Conservation (phyloP, 2,113 vertebrate species). For the Vanacampus margaritifer region DNA sequence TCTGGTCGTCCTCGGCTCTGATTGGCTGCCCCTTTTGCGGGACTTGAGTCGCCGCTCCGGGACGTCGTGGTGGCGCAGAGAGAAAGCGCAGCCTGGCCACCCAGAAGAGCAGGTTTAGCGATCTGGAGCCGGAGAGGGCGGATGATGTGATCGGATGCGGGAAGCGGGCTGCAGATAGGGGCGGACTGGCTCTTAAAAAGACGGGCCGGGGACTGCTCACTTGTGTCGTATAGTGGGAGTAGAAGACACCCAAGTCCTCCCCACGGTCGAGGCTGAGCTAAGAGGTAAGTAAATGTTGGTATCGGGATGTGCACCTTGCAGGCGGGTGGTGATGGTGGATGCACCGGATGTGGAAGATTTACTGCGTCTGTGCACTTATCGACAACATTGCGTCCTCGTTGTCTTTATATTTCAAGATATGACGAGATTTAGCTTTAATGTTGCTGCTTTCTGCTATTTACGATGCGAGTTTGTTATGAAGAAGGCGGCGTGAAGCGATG, state of each 20-base stretch:
- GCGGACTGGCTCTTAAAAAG: slow-evolving; percentile 56
- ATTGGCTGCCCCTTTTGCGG: slow-evolving; percentile 48
- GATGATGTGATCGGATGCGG: slow-evolving; percentile 59
- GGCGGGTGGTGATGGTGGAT: slow-evolving; percentile 29
- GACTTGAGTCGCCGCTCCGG: slow-evolving; percentile 25
- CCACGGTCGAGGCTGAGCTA: slow-evolving; percentile 29
- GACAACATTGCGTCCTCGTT: slow-evolving; percentile 22
- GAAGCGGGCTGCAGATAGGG: slow-evolving; percentile 47
- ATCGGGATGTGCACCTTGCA: slow-evolving; percentile 55
- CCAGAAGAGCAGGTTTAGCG: slow-evolving; percentile 44
- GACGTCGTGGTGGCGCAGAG: slow-evolving; percentile 60
- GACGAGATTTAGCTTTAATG: background rate
- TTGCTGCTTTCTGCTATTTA: background rate
- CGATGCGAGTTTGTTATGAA: slow-evolving; percentile 29
- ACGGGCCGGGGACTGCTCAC: slow-evolving; percentile 35
- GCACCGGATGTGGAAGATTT: slow-evolving; percentile 26
- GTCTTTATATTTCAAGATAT: slow-evolving; percentile 11
- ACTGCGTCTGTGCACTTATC: slow-evolving; percentile 38
- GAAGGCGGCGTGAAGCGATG: slow-evolving; percentile 28
- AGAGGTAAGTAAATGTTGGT: slow-evolving; percentile 62
- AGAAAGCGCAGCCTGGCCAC: slow-evolving; percentile 49
- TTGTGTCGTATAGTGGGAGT: slow-evolving; percentile 32
- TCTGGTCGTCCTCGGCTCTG: slow-evolving; percentile 47
- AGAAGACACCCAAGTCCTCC: slow-evolving; percentile 29
- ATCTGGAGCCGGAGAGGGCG: slow-evolving; percentile 23